Conservation (phyloP, 2,888 invertebrate species). For the Leucania comma region DNA sequence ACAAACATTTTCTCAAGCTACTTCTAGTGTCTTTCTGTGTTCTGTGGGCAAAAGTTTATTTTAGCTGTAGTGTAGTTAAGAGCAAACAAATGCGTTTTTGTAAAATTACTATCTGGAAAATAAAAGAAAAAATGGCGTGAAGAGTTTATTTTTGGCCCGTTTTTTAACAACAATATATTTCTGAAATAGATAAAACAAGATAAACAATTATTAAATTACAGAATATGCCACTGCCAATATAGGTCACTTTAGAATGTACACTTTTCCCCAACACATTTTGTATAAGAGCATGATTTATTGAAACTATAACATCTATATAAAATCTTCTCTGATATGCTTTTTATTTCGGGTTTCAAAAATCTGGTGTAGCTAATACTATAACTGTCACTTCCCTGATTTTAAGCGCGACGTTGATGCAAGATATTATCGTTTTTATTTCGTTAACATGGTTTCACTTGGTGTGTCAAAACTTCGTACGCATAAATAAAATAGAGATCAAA, state of each 20-base stretch:
- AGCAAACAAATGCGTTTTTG: too few relatives aligned
- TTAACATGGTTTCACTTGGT: conserved; percentile 25
- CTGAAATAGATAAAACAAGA: conserved; percentile 73
- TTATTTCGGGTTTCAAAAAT: conserved; percentile 57
- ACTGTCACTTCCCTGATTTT: conserved; percentile 17
- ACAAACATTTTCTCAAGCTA: too few relatives aligned
- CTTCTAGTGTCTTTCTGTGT: too few relatives aligned
- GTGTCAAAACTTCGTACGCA: conserved; percentile 33
- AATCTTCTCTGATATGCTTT: conserved; percentile 69
- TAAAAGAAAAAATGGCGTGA: conserved; percentile 79
- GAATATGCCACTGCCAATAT: conserved; percentile 67
- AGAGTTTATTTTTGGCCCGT: conserved; percentile 88
- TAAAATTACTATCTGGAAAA: conserved; percentile 10
- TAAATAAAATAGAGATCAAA: conserved; percentile 57
- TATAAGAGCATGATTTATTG: conserved; percentile 67
- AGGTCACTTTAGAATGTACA: conserved; percentile 50
- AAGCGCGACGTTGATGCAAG: conserved; percentile 41
- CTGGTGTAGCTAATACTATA: conserved; percentile 36
- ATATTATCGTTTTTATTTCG: conserved; percentile 23
- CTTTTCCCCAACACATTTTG: conserved; percentile 52
- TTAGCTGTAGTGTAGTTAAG: too few relatives aligned
- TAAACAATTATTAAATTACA: conserved; percentile 65
- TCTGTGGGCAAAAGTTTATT: too few relatives aligned
- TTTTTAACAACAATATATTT: conserved; percentile 83
- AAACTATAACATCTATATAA: conserved; percentile 67